Conservation (phyloP, 2,113 vertebrate species). For the Anser brachyrhynchus region DNA sequence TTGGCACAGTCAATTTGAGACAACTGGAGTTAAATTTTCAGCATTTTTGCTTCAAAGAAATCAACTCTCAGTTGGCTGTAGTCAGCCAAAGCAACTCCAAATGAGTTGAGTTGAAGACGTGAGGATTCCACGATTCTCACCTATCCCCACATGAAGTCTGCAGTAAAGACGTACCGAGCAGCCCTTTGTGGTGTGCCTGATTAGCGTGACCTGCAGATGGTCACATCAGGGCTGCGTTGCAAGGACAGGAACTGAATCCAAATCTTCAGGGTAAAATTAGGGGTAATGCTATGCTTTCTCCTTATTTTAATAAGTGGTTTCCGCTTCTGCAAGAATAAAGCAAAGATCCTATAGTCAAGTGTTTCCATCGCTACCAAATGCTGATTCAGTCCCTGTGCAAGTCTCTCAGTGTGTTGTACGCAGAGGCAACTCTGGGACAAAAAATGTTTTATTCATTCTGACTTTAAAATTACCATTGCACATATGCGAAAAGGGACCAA, state of each 20-base stretch:
- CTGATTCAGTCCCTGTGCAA: background rate
- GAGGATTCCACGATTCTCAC: fast-evolving
- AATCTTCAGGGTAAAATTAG: background rate
- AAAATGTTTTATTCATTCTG: background rate
- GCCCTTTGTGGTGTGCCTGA: background rate
- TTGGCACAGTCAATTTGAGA: background rate
- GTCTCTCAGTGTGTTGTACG: background rate
- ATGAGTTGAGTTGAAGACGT: background rate
- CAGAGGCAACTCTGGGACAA: background rate
- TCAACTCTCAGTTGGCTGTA: background rate
- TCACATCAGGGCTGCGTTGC: background rate
- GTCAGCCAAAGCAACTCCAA: background rate
- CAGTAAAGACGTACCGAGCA: fast-evolving
- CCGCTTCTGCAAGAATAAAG: background rate
- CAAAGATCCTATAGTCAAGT: background rate
- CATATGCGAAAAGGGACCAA: background rate
- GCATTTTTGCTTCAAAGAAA: background rate
- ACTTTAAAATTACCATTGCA: background rate
- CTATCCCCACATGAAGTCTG: background rate
- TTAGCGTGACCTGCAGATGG: background rate
- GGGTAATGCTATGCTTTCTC: background rate
- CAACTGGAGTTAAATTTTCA: background rate
- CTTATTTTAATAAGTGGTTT: background rate
- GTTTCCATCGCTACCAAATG: background rate
- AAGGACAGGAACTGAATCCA: background rate